Base-by-base conservation (phyloP, 2,888 invertebrate species). In the Tuta absoluta region DNA sequence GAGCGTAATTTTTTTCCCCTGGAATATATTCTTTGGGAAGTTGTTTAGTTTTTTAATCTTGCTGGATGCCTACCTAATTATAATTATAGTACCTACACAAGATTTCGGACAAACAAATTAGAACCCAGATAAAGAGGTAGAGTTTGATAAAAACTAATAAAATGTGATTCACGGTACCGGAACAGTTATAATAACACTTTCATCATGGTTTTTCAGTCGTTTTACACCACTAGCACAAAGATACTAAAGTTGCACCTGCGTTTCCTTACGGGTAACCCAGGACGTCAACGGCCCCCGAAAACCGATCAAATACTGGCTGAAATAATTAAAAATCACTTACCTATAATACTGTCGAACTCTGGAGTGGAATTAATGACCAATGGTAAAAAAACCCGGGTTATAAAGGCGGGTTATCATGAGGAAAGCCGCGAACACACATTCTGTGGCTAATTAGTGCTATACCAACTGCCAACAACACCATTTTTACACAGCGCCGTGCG, bases 351-450 rank as follows among this genome's bases (percentile, higher is more conserved):
- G 14, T 14, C 56, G 12, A n/a, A 28, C 23, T 5, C 56, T 56
- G 56, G 14, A 24, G 4, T 24, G 17, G 53, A 28, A 56, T 56
- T 56, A 56, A 56, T 62, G 33, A 64, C 24, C 24, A 49, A 33
- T 41, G 17, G 17, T 11, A 17, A 24, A 17, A 53, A 38, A 48
- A 63, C 63, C 33, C 62, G 64, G 70, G 69, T 75, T 83, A 80
- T 87, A 88, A 87, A 82, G 75, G 73, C 67, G 28, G 67, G 77
- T 86, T 89, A 88, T 89, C 89, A 87, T 68, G 77, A 87, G 90
- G 90, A 90, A 90, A 90, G 87, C 85, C 87, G 67, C 79, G 74
- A 69, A 69, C 77, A 70, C 67, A 10, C 14, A 24, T 24, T 56
- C 28, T 56, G 56, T 70, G 67, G 65, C 79, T 85, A 88, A 88